Evolutionary conservation across 2,113 vertebrate genomes (phyloP).

Genomic region (Platycercus adscitus): DNA sequence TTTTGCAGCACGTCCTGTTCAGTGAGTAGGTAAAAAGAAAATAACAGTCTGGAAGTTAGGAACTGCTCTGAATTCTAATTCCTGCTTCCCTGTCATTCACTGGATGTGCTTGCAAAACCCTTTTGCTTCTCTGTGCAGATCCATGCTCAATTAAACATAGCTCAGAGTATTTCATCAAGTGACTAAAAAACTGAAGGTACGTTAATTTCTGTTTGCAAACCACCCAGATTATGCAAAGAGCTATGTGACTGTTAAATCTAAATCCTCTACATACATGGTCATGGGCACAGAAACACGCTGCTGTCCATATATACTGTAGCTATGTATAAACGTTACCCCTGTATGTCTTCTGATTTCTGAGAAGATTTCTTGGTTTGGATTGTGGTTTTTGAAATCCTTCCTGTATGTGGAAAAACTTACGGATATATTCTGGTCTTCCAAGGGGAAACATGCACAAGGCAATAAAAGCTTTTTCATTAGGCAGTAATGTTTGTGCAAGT

Average conservation of each 20-base stretch:
- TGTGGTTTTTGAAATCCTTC: background rate
- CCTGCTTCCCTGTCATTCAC: background rate
- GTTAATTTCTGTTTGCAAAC: conserved; percentile 25
- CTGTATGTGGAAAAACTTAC: background rate
- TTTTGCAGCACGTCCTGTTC: background rate
- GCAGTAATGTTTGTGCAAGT: background rate
- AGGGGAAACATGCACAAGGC: background rate
- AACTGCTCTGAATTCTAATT: conserved; percentile 46
- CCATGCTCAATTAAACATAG: conserved; percentile 12
- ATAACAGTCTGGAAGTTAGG: background rate
- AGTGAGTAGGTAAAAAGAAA: conserved; percentile 4
- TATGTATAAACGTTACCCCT: background rate
- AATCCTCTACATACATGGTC: rapidly evolving
- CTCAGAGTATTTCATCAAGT: background rate
- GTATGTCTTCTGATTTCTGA: background rate
- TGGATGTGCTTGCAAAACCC: background rate
- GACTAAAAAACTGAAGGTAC: background rate
- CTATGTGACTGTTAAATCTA: background rate
- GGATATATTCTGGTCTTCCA: background rate
- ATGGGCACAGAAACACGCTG: background rate
- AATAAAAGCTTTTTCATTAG: conserved; percentile 5
- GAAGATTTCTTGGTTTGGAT: background rate
- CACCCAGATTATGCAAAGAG: background rate
- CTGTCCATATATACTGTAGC: background rate
- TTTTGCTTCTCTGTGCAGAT: conserved; percentile 2